Base-by-base conservation (phyloP, 2,797 vertebrate genomes). In the Hippoglossus hippoglossus region DNA sequence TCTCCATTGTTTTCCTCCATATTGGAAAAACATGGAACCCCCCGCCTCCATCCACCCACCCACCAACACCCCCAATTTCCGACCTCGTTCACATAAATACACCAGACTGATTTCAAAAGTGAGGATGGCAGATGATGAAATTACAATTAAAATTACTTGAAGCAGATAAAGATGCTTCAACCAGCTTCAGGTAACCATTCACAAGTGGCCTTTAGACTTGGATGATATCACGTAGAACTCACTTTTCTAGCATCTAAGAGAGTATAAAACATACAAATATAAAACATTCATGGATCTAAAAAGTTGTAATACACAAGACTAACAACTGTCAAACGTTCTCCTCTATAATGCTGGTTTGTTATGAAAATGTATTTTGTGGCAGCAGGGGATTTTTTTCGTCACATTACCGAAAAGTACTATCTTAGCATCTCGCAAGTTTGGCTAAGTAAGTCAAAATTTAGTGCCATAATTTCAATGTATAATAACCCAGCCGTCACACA, bases 1-100 rank as follows among this genome's bases (percentile, higher is more conserved):
- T 16, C 53, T 63, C 86, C 67, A 86, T 87, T 93, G 90, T 93
- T 90, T 90, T 83, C 73, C 65, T 79, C 31, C 81, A 60, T 80
- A 75, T 82, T 77, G 86, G 80, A 90, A 90, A 91, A 91, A 91
- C 86, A 89, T 0, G 46, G 60, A 49, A 15, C 58, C 60, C 70
- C 26, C 44, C 58, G 1, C 10, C 49, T 28, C 55, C 41, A 44
- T 18, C 41, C 41, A 46, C 5, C 13, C n/a, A 22, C 25, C 5
- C 63, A 15, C 54, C 34, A 21, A 71, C 79, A 58, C 64, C 82
- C 78, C 75, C 69, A 3, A 62, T 84, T 88, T 89, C 86, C 87
- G 80, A 28, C 73, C 75, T 36, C 55, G 19, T 75, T 25, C 79
- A 66, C 50, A 88, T 72, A 89, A 88, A 90, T 80, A 86, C 18